Evolutionary conservation across 2,888 invertebrate genomes (phyloP).

Genomic region (Desoria tigrina): DNA sequence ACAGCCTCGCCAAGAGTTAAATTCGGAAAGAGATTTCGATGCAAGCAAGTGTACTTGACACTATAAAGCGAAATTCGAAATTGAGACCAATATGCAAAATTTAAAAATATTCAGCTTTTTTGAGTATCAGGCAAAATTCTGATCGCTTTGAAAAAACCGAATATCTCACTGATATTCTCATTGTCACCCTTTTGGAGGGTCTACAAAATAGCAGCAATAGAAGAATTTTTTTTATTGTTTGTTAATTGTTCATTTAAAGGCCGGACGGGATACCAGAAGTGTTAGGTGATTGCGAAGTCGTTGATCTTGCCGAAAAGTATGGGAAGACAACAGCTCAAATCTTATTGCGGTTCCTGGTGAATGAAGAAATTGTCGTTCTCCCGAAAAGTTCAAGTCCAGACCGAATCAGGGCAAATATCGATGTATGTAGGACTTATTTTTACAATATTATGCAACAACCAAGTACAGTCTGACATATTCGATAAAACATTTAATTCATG

Average conservation of each 20-base stretch:
- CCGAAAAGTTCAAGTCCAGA: conserved; percentile 78
- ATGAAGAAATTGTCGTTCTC: conserved; percentile 72
- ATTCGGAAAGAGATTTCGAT: no score
- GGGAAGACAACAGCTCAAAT: conserved; percentile 74
- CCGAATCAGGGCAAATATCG: conserved; percentile 74
- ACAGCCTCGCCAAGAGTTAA: no score
- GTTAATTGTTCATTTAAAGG: conserved; percentile 4
- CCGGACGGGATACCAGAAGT: conserved; percentile 37
- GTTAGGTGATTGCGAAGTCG: conserved; percentile 56
- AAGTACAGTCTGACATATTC: not conserved
- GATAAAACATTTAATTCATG: not conserved
- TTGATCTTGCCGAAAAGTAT: conserved; percentile 58
- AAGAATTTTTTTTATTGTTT: no score
- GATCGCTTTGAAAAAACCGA: conserved; percentile 14
- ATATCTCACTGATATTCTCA: no score
- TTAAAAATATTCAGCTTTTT: no score
- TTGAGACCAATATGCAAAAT: no score
- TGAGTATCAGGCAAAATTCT: no score
- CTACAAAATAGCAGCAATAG: no score
- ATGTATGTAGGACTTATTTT: conserved; percentile 57
- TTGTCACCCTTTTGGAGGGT: no score
- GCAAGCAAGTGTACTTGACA: no score
- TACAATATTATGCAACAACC: not conserved
- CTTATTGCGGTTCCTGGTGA: conserved; percentile 71
- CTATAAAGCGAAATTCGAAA: no score